Evolutionary conservation across 1,140 invertebrate species (phyloP).

Genomic region (Drosophila littoralis): DNA sequence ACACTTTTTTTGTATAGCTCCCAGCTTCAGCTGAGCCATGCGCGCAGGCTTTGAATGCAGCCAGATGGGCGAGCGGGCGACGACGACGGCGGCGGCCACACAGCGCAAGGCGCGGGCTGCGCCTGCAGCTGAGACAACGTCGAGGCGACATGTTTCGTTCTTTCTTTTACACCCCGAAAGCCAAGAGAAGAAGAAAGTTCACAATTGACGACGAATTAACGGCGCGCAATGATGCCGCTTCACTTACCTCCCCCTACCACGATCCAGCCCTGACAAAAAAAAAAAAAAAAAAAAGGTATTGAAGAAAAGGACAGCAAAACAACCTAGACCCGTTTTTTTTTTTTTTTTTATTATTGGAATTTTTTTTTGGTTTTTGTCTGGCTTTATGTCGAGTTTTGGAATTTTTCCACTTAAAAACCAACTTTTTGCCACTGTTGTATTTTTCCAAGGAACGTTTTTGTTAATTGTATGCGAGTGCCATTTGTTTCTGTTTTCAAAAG

Average conservation of each 20-base stretch:
- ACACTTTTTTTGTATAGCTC: conserved; percentile 4
- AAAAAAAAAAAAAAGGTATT: too few relatives aligned
- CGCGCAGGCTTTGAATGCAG: background rate
- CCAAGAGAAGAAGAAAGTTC: too few relatives aligned
- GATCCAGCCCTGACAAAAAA: too few relatives aligned
- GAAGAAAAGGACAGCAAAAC: background rate
- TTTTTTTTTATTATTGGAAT: conserved; percentile 1
- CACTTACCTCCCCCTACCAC: background rate
- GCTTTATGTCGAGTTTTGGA: conserved; percentile 21
- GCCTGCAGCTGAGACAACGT: conserved; percentile 6
- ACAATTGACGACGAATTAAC: conserved; percentile 15
- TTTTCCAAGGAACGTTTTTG: conserved; percentile 32
- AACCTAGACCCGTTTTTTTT: conserved; percentile 5
- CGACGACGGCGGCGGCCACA: background rate
- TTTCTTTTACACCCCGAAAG: background rate
- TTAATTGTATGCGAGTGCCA: conserved; percentile 41
- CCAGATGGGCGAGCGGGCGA: background rate
- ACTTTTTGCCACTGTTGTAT: conserved; percentile 33
- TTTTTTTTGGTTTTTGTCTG: conserved; percentile 27
- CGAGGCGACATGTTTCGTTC: conserved; percentile 11
- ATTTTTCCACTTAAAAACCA: conserved; percentile 23
- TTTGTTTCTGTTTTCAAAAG: conserved; percentile 35
- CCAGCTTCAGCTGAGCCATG: conserved; percentile 9
- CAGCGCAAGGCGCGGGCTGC: conserved; percentile 1
- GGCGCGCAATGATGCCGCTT: conserved; percentile 24